These are phyloP conservation scores for Thalassophryne amazonica DNA, from an alignment of 2,797 vertebrate genomes.

Conservation along the genomic window DNA sequence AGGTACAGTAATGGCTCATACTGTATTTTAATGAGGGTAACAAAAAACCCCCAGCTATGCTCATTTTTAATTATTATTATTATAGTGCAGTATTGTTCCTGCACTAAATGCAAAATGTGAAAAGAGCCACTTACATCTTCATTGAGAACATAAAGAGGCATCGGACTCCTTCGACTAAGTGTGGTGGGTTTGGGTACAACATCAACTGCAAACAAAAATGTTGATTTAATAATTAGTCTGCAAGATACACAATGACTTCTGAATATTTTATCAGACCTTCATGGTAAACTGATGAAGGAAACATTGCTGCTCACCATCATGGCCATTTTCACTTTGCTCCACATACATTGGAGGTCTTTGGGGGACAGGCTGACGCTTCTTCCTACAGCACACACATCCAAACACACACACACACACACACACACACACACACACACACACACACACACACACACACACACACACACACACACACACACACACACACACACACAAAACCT, in stretches of 20 bases:
- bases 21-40: no score
- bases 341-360: constrained; percentile 80
- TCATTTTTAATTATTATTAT: no score
- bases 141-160: constrained; percentile 91
- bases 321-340: constrained; percentile 85
- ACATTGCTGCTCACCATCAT: constrained; percentile 81
- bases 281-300: not conserved
- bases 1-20: no score
- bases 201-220: constrained; percentile 77
- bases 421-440: no score
- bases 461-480: no score
- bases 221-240: not conserved
- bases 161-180: constrained; percentile 76
- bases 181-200: constrained; percentile 78
- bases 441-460: no score
- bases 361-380: constrained; percentile 83
- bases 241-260: not conserved
- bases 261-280: not conserved
- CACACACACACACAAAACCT: no score
- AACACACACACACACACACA: not conserved
- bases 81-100: no score
- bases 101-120: not conserved
- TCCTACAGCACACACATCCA: constrained; percentile 67
- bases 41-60: no score
- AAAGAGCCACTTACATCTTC: constrained; percentile 83